Evolutionary conservation across 2,797 vertebrate genomes (phyloP).

Genomic region (Poecilia picta): DNA sequence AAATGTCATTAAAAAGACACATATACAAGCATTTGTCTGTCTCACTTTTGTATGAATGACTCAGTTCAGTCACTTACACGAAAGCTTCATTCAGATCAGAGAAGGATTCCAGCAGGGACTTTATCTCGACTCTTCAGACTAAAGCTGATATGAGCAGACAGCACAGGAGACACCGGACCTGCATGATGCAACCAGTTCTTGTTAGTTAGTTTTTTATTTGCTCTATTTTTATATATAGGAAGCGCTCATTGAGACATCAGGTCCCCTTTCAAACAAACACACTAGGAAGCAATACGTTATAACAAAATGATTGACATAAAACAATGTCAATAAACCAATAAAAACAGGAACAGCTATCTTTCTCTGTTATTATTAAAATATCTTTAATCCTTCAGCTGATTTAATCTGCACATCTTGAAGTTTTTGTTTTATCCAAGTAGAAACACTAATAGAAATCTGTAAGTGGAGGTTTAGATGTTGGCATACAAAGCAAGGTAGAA

Average conservation of each 20-base stretch:
- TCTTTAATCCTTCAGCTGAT: background rate
- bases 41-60: constrained; percentile 1
- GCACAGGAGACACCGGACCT: background rate
- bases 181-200: background rate
- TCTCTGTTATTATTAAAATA: background rate
- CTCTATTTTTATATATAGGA: background rate
- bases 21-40: background rate
- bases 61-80: background rate
- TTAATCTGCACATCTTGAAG: background rate
- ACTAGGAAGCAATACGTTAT: background rate
- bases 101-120: background rate
- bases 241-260: background rate
- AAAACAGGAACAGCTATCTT: background rate
- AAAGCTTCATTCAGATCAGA: background rate
- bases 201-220: background rate
- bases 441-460: background rate
- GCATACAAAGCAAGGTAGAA: background rate
- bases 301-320: background rate
- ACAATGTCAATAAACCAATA: background rate
- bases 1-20: background rate
- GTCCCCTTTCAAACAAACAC: background rate
- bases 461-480: background rate
- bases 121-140: constrained; percentile 2
- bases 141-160: background rate
- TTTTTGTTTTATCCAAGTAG: background rate